Evolutionary conservation across 2,888 invertebrate species (phyloP), one percentile per base, ranked within the genome.

Genomic region (Acrobasis suavella): DNA sequence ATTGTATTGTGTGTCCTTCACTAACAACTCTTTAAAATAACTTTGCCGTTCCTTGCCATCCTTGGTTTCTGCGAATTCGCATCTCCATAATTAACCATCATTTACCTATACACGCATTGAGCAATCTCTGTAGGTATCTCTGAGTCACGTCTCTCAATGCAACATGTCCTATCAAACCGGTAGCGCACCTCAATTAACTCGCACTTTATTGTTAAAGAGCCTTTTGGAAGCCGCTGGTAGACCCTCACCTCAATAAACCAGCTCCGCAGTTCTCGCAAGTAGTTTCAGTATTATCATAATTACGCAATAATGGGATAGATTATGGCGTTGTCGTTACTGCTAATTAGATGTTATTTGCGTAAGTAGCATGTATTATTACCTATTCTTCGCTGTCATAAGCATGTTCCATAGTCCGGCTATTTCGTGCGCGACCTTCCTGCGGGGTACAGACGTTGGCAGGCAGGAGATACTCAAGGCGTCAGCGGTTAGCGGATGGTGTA

Each of bases 161-260:
- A 56, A 56, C 39, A 42, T 22, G 42, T 22, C 17, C 42, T 56
- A 51, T 50, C 17, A 51, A 60, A 60, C 50, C 50, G 58, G 64
- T 61, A 62, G 75, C 72, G 64, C 54, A 60, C 64, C 70, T 72
- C 71, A 72, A 56, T 69, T 71, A 62, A 55, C 62, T 55, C 51
- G 56, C 62, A 67, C 65, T 69, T 66, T 65, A 74, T 73, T 76
- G 73, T 74, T 63, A 68, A 56, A 69, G 66, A 66, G 58, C 64
- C 70, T 72, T 82, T 82, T 70, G 71, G 80, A 77, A 78, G 81
- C 68, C 65, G 70, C 75, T 67, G 56, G 79, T 64, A 78, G 83
- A 78, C 90, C 90, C 82, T 91, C 88, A 90, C 89, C 88, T 80
- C 79, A 73, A 81, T 87, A 67, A 67, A 75, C 76, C 82, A 71